A percentile compares a stretch with the other conserved stretches of the same genome.
These are phyloP conservation scores for Cariama cristata DNA, from an alignment of 2,113 vertebrate species.

Conservation along the genomic window DNA sequence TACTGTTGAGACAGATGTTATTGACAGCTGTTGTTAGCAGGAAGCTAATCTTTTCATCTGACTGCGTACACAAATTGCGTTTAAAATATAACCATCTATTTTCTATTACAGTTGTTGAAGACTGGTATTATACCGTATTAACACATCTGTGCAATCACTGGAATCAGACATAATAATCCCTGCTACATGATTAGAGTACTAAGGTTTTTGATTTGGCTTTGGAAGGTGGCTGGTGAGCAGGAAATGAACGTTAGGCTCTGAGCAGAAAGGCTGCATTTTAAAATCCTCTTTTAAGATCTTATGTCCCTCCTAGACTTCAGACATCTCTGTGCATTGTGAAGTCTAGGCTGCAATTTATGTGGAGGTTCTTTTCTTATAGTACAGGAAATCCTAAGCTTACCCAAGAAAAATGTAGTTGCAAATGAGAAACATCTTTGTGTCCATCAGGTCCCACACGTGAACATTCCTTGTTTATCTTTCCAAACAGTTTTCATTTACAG, in stretches of 20 bases:
- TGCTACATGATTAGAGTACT: background rate
- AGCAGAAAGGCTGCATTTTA: background rate
- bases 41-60: background rate
- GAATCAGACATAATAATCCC: background rate
- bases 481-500: background rate
- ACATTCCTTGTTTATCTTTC: background rate
- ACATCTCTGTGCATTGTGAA: background rate
- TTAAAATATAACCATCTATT: background rate
- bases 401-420: background rate
- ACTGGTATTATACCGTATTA: background rate
- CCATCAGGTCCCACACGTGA: background rate
- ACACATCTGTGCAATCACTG: background rate
- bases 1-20: background rate
- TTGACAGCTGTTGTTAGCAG: background rate
- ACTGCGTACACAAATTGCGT: background rate
- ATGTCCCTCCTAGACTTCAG: background rate
- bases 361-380: background rate
- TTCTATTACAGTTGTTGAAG: background rate
- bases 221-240: background rate
- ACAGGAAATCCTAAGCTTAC: background rate
- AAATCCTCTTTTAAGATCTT: background rate
- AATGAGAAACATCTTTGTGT: background rate
- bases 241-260: background rate
- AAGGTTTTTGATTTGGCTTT: background rate
- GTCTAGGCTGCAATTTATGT: background rate